These are phyloP conservation scores for Channallabes apus DNA, from an alignment of 2,797 vertebrate genomes.

Conservation along the genomic window DNA sequence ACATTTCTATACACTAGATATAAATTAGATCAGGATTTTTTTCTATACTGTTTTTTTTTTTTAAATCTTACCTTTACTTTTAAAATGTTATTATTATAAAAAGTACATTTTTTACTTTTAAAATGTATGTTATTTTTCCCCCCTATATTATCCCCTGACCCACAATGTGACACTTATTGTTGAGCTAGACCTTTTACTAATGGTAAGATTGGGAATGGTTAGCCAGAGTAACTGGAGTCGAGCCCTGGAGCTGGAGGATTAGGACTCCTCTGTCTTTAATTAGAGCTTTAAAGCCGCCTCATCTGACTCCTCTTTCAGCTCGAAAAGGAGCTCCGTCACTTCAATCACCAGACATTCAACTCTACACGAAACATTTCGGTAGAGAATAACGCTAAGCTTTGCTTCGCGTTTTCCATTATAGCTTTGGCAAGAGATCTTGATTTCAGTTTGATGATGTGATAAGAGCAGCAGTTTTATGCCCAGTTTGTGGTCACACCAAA, in stretches of 20 bases:
- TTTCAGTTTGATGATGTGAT: conserved; percentile 12
- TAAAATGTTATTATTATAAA: too few relatives aligned
- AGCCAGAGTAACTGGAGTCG: conserved; percentile 58
- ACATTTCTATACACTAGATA: neutral
- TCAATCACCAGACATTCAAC: conserved; percentile 29
- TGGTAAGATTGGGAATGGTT: conserved; percentile 48
- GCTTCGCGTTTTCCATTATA: conserved; percentile 17
- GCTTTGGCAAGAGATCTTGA: conserved; percentile 2
- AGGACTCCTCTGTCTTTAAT: conserved; percentile 66
- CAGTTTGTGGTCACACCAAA: neutral
- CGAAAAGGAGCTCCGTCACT: conserved; percentile 27
- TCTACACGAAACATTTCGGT: conserved; percentile 7
- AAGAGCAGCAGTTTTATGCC: conserved; percentile 11
- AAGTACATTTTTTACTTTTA: too few relatives aligned
- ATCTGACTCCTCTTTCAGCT: conserved; percentile 54
- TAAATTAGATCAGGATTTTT: neutral
- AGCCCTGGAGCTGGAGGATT: conserved; percentile 59
- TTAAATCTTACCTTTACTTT: too few relatives aligned
- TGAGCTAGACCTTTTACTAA: conserved; percentile 39
- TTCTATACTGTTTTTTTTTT: neutral
- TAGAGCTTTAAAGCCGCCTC: conserved; percentile 56
- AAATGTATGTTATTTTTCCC: neutral
- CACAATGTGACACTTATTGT: conserved; percentile 32
- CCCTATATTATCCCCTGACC: conserved; percentile 22
- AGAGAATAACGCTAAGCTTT: conserved; percentile 2